These are phyloP conservation scores for Microcaecilia unicolor DNA, from an alignment of 2,797 vertebrate species.

Conservation along the genomic window DNA sequence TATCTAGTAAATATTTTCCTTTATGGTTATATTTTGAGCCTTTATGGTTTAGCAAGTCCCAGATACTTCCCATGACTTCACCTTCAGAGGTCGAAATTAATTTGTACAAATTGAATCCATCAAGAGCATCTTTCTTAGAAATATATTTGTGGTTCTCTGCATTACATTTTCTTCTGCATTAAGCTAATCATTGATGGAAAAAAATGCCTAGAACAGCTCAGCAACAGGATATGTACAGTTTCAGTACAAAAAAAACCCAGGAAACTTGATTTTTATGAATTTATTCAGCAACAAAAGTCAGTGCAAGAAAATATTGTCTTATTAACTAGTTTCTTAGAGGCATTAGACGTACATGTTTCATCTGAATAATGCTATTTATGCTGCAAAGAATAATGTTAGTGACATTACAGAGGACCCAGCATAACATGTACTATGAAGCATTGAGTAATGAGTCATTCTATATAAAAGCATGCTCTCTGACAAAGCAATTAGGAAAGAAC, in stretches of 20 bases:
- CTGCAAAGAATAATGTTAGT: conserved; percentile 21
- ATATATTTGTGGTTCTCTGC: conserved; percentile 23
- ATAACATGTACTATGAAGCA: conserved; percentile 13
- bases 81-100: no score
- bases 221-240: conserved; percentile 14
- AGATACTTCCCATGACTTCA: no score
- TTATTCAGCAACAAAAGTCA: conserved; percentile 9
- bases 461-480: conserved; percentile 22
- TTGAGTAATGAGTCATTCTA: conserved; percentile 30
- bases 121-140: conserved; percentile 24
- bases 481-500: conserved; percentile 27
- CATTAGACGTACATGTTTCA: conserved; percentile 27
- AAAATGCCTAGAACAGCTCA: conserved; percentile 28
- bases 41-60: no score
- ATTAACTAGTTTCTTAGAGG: conserved; percentile 19
- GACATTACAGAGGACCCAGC: conserved; percentile 26
- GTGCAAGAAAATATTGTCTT: conserved; percentile 14
- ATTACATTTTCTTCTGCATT: conserved; percentile 32
- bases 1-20: no score
- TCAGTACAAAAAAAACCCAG: conserved; percentile 15
- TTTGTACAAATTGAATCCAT: no score
- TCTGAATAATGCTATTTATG: conserved; percentile 19
- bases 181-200: conserved; percentile 23
- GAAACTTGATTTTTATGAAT: conserved; percentile 11
- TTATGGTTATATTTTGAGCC: no score